phyloP scores from a whole-genome alignment of 2,113 vertebrate species.

The Proteles cristata region DNA sequence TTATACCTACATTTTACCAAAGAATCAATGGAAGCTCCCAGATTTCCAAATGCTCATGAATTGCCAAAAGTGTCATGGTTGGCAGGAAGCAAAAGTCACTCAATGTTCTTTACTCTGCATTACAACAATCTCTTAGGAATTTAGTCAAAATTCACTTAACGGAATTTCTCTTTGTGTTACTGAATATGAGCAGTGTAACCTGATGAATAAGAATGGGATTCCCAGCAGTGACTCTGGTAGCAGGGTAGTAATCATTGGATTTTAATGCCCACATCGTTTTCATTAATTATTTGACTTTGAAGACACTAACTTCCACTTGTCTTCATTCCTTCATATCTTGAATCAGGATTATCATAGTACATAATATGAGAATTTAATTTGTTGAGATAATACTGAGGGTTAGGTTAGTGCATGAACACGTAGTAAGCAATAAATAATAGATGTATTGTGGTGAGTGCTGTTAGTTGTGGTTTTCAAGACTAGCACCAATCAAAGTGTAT shows the following conservation, averaged over 20 bases:
- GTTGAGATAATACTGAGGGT: not conserved
- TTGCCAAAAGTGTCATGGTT: not conserved
- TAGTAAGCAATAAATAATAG: not conserved
- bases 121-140: not conserved
- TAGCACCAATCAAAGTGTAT: not conserved
- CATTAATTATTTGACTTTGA: not conserved
- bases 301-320: not conserved
- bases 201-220: not conserved
- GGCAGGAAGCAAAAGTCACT: not conserved
- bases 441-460: not conserved
- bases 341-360: not conserved
- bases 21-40: not conserved
- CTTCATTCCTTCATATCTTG: not conserved
- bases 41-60: not conserved
- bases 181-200: not conserved
- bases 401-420: not conserved
- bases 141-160: not conserved
- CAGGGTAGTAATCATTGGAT: accelerated
- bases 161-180: not conserved
- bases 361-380: not conserved
- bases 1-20: not conserved
- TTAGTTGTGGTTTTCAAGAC: not conserved
- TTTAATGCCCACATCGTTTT: not conserved
- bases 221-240: not conserved
- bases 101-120: not conserved